A percentile compares a stretch with the other conserved stretches of the same genome.
Evolutionary conservation across 2,888 invertebrate genomes (phyloP).

Genomic region (Apotomis betuletana): DNA sequence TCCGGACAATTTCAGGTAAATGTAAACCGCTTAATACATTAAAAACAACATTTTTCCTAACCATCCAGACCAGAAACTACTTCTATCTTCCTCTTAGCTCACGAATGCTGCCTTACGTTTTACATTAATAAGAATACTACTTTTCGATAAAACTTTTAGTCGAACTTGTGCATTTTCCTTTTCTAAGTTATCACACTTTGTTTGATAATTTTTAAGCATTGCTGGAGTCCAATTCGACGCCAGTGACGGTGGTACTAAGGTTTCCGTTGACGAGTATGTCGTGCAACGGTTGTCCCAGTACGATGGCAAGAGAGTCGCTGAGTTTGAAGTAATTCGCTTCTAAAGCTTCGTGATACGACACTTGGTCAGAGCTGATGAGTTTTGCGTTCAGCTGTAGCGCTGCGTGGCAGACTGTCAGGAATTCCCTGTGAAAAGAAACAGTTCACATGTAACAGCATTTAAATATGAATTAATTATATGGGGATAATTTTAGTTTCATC

Average conservation of each 20-base stretch:
- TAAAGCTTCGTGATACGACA: slow-evolving; percentile 95
- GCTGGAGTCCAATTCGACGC: slow-evolving; percentile 91
- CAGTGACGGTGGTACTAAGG: slow-evolving; percentile 91
- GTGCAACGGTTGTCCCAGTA: slow-evolving; percentile 89
- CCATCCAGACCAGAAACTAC: not conserved
- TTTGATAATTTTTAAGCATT: slow-evolving; percentile 81
- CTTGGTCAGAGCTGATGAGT: slow-evolving; percentile 94
- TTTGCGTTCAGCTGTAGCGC: slow-evolving; percentile 95
- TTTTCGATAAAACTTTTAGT: not conserved
- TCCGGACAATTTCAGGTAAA: too few species aligned
- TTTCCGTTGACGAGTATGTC: slow-evolving; percentile 88
- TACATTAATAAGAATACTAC: not conserved
- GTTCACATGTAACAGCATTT: not conserved
- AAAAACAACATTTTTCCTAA: not conserved
- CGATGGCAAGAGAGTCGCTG: slow-evolving; percentile 88
- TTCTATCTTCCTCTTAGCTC: slow-evolving; percentile 10
- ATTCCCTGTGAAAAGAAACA: slow-evolving; percentile 86
- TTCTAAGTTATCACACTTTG: not conserved
- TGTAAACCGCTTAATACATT: too few species aligned
- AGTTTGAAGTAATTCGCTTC: slow-evolving; percentile 94
- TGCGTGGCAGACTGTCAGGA: slow-evolving; percentile 94
- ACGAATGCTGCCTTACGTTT: not conserved
- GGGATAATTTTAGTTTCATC: not conserved
- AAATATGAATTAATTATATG: not conserved
- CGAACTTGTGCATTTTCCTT: not conserved